Evolutionary conservation across 2,797 vertebrate genomes (phyloP), one percentile per base, ranked within the genome.

Genomic region (Cheirogaleus major): DNA sequence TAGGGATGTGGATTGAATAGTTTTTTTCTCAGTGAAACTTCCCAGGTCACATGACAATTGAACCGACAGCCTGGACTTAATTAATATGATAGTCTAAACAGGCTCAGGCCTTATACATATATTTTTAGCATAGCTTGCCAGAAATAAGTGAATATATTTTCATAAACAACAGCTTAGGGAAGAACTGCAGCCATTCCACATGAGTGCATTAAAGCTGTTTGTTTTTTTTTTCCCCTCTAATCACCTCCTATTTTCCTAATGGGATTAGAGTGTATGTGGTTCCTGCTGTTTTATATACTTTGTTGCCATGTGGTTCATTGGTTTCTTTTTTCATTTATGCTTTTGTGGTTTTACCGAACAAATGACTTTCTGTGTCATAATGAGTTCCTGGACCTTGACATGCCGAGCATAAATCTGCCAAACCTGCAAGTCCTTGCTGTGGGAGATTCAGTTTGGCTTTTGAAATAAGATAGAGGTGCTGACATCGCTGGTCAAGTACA

Each of bases 231-330:
- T 13, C 38, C n/a, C 70, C 38, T 94, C 95, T 95, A 96, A 97
- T 95, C 88, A 83, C 57, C 48, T 94, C 59, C 82, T 89, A 3
- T 93, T 96, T 97, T 95, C 92, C 92, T 95, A 95, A 96, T 89
- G 89, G 94, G 85, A 96, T 76, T 87, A 41, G 17, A 86, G 81
- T 63, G 23, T 86, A 43, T 79, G 41, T 63, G 78, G n/a, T 57
- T 95, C 88, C 97, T 94, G 85, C 91, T 97, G 95, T 92, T 97
- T 97, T 89, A 95, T 97, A 67, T 78, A 45, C 76, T 95, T 86
- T 79, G 88, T 69, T 95, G 85, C 88, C 32, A 4, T 87, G 95
- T 89, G 95, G 92, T 85, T 97, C 96, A 73, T 94, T 96, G 95
- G 82, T 70, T 97, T 95, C 61, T 96, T 79, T 95, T 92, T 92